Conservation (phyloP, 1,140 invertebrate species). For the Hyles vespertilio region DNA sequence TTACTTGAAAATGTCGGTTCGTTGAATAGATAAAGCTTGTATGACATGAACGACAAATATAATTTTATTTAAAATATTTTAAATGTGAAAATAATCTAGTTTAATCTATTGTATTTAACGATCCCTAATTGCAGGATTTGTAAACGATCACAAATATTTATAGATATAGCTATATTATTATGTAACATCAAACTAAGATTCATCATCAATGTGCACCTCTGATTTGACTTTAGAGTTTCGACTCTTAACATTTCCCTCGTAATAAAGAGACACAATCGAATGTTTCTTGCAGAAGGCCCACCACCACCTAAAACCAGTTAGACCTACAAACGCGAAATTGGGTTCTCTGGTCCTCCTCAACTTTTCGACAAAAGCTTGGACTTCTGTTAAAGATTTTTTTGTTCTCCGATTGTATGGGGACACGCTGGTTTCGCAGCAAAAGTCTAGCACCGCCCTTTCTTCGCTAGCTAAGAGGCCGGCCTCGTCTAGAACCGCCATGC, state of each 20-base stretch:
- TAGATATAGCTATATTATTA: too few relatives aligned
- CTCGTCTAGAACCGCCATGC: constrained; percentile 85
- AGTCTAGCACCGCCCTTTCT: constrained; percentile 82
- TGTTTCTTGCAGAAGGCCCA: constrained; percentile 89
- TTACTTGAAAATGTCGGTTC: not conserved
- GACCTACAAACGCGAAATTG: constrained; percentile 80
- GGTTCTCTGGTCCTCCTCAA: constrained; percentile 78
- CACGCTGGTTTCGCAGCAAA: constrained; percentile 83
- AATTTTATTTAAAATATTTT: too few relatives aligned
- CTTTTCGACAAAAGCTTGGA: constrained; percentile 82
- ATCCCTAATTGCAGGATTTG: too few relatives aligned
- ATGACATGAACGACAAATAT: not conserved
- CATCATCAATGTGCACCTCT: constrained; percentile 39
- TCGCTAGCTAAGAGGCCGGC: constrained; percentile 78
- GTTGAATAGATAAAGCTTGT: too few relatives aligned
- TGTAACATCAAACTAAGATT: constrained; percentile 23
- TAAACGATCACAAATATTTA: too few relatives aligned
- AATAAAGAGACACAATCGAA: constrained; percentile 78
- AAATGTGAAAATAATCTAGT: too few relatives aligned
- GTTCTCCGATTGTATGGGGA: constrained; percentile 85
- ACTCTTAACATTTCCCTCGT: constrained; percentile 36
- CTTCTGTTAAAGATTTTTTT: constrained; percentile 80
- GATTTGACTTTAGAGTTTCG: constrained; percentile 39
- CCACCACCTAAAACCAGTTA: constrained; percentile 86
- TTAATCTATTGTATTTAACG: too few relatives aligned